Evolutionary conservation across 2,797 vertebrate species (phyloP).

Genomic region (Rhadinocentrus ornatus): DNA sequence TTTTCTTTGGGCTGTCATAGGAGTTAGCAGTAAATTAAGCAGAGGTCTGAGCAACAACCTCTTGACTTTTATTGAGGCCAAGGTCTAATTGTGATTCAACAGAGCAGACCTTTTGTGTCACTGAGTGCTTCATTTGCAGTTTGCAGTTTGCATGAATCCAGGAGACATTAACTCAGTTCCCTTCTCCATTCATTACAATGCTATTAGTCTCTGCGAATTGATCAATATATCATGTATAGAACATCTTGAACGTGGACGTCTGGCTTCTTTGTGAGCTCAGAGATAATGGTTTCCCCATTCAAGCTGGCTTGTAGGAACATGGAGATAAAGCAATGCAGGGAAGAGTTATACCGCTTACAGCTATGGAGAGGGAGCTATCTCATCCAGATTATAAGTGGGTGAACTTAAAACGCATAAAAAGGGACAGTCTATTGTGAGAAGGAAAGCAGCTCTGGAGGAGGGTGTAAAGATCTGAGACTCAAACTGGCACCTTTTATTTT

Average conservation of each 20-base stretch:
- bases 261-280: constrained; percentile 90
- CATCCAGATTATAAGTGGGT: constrained; percentile 87
- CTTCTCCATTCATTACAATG: constrained; percentile 89
- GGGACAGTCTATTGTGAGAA: constrained; percentile 71
- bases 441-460: constrained; percentile 63
- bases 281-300: constrained; percentile 97
- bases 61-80: constrained; percentile 90
- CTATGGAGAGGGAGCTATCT: constrained; percentile 85
- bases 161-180: constrained; percentile 88
- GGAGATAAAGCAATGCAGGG: constrained; percentile 91
- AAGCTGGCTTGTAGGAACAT: constrained; percentile 95
- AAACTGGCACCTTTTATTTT: constrained; percentile 70
- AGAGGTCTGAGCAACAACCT: constrained; percentile 79
- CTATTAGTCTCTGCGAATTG: constrained; percentile 91
- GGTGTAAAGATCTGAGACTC: constrained; percentile 71
- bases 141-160: constrained; percentile 87
- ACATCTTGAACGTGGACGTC: constrained; percentile 93
- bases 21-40: constrained; percentile 85
- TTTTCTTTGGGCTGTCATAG: constrained; percentile 78
- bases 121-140: constrained; percentile 89
- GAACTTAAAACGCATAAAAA: constrained; percentile 78
- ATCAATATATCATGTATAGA: constrained; percentile 98
- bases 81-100: constrained; percentile 89
- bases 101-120: constrained; percentile 87
- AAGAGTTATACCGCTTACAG: constrained; percentile 89